Conservation (phyloP, 2,113 vertebrate genomes). For the Periophthalmodon schlosseri region DNA sequence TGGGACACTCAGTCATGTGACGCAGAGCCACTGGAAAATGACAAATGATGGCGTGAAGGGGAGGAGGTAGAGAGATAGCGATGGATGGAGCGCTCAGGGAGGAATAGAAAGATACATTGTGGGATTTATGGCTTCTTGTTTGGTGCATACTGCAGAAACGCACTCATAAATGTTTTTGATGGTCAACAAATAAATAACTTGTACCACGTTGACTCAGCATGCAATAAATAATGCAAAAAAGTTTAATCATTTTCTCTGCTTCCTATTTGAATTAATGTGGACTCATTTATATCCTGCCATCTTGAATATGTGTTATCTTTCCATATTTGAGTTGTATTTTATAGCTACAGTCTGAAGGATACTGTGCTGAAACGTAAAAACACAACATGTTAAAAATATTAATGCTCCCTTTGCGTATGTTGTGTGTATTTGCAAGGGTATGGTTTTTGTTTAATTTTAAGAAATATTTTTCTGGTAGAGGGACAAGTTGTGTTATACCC, state of each 20-base stretch:
- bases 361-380: background rate
- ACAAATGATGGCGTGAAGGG: constrained; percentile 28
- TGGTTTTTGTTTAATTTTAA: too few relatives aligned
- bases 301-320: constrained; percentile 22
- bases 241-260: constrained; percentile 56
- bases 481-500: too few relatives aligned
- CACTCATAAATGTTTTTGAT: constrained; percentile 75
- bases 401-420: too few relatives aligned
- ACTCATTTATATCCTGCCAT: constrained; percentile 19
- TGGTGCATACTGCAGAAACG: constrained; percentile 66
- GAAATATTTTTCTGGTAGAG: too few relatives aligned
- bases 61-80: constrained; percentile 13
- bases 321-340: constrained; percentile 19
- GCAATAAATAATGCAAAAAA: constrained; percentile 69
- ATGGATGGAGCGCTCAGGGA: constrained; percentile 20
- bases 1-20: constrained; percentile 31
- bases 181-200: constrained; percentile 66
- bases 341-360: constrained; percentile 13
- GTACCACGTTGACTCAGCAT: constrained; percentile 65
- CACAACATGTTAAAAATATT: too few relatives aligned
- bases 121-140: constrained; percentile 67
- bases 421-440: too few relatives aligned
- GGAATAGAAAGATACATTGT: constrained; percentile 36
- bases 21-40: constrained; percentile 35
- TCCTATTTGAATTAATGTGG: constrained; percentile 59